A percentile compares a stretch with the other conserved stretches of the same genome.
These are phyloP conservation scores for Rhea americana DNA, from an alignment of 2,113 vertebrate genomes.

Conservation along the genomic window DNA sequence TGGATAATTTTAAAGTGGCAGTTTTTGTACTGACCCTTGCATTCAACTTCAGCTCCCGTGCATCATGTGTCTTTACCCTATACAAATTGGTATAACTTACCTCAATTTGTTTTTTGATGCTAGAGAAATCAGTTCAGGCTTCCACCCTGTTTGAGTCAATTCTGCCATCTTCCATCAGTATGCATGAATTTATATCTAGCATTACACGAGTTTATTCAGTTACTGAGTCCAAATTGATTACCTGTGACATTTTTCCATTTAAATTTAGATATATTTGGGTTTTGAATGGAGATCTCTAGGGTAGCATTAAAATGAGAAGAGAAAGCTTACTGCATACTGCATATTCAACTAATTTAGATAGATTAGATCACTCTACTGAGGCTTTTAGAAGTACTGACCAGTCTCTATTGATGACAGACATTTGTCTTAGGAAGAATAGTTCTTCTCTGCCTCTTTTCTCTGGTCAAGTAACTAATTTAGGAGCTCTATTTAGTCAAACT, in stretches of 20 bases:
- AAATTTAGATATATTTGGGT: not conserved
- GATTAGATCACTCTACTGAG: not conserved
- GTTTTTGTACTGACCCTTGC: slow-evolving; percentile 2
- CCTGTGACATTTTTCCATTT: not conserved
- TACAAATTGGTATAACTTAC: slow-evolving; percentile 10
- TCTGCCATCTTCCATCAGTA: not conserved
- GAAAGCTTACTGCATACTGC: not conserved
- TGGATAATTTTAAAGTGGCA: not conserved
- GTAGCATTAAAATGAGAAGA: not conserved
- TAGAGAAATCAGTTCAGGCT: not conserved
- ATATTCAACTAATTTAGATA: not conserved
- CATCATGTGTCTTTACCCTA: not conserved
- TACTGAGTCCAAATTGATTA: not conserved
- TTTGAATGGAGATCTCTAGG: not conserved
- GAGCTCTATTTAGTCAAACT: not conserved
- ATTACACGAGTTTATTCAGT: not conserved
- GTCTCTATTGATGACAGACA: not conserved
- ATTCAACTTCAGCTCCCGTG: slow-evolving; percentile 23
- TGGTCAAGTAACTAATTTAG: not conserved
- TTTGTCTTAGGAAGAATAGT: not conserved
- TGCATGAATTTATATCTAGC: not conserved
- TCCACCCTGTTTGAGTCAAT: not conserved
- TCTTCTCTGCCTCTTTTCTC: not conserved
- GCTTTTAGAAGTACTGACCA: not conserved
- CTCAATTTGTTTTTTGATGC: not conserved